Percentiles rank a stretch among this genome's conserved stretches.
phyloP scores from a whole-genome alignment of 2,888 invertebrate genomes.

The Lithophane semibrunnea region DNA sequence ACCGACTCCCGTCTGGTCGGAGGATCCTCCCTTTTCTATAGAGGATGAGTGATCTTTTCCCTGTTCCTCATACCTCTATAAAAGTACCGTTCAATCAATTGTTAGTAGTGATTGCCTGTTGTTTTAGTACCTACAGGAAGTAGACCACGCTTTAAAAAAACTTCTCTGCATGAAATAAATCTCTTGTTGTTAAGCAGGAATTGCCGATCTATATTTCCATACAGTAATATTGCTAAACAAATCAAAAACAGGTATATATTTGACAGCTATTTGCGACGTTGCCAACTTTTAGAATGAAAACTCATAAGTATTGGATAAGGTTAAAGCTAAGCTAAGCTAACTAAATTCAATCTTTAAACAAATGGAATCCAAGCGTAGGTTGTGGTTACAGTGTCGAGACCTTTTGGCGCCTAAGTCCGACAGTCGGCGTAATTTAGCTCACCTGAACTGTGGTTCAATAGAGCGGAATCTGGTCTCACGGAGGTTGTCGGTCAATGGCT shows the following conservation, averaged over 20 bases:
- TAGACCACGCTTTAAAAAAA: too few species aligned
- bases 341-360: background rate
- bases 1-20: too few species aligned
- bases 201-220: too few species aligned
- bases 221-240: too few species aligned
- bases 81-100: background rate
- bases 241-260: too few species aligned
- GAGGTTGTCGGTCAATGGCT: slow-evolving; percentile 12
- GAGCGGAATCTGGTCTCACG: slow-evolving; percentile 23
- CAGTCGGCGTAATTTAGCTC: slow-evolving; percentile 24
- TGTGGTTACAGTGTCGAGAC: slow-evolving; percentile 17
- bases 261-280: too few species aligned
- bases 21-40: too few species aligned
- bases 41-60: too few species aligned
- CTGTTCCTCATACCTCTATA: too few species aligned
- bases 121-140: background rate
- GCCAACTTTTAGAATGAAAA: too few species aligned
- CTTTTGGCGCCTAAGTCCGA: slow-evolving; percentile 4
- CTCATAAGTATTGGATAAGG: too few species aligned
- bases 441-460: slow-evolving; percentile 25
- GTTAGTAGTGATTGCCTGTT: background rate
- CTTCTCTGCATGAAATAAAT: too few species aligned
- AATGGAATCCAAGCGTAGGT: slow-evolving; percentile 2
- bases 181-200: background rate
- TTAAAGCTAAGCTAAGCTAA: background rate